These are phyloP conservation scores for Vidua chalybeata DNA, from an alignment of 2,113 vertebrate species.

Conservation along the genomic window DNA sequence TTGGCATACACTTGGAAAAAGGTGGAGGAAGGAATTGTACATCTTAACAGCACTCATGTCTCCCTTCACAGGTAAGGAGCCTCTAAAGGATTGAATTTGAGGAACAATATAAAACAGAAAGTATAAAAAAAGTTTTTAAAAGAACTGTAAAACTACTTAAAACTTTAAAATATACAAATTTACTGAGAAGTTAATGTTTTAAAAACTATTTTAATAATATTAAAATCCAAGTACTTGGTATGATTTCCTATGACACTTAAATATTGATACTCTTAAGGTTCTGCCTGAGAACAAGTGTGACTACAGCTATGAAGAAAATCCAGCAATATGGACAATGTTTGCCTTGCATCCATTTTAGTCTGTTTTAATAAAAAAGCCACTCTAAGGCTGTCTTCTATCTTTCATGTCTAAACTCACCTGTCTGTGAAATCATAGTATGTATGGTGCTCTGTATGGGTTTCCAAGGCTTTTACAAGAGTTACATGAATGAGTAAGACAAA, in stretches of 20 bases:
- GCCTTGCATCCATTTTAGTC: background rate
- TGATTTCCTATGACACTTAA: background rate
- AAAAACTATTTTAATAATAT: background rate
- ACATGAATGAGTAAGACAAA: background rate
- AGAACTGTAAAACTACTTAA: background rate
- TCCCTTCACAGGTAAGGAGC: background rate
- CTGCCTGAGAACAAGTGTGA: background rate
- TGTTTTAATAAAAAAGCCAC: background rate
- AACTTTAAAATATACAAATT: background rate
- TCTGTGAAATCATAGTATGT: background rate
- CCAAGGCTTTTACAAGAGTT: background rate
- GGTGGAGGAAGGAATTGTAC: background rate
- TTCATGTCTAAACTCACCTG: background rate
- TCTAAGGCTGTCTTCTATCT: background rate
- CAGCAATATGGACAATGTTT: background rate
- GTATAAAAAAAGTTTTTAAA: background rate
- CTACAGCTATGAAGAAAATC: background rate
- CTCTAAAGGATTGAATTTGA: background rate
- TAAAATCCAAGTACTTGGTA: background rate
- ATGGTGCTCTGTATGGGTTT: background rate
- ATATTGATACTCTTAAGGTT: background rate
- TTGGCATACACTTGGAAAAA: rapidly evolving
- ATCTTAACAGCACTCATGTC: background rate
- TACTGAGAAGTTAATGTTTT: background rate
- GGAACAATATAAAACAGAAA: background rate